Percentiles rank a stretch among this genome's conserved stretches.
Evolutionary conservation across 2,888 invertebrate species (phyloP).

Genomic region (Leucophenga montana): DNA sequence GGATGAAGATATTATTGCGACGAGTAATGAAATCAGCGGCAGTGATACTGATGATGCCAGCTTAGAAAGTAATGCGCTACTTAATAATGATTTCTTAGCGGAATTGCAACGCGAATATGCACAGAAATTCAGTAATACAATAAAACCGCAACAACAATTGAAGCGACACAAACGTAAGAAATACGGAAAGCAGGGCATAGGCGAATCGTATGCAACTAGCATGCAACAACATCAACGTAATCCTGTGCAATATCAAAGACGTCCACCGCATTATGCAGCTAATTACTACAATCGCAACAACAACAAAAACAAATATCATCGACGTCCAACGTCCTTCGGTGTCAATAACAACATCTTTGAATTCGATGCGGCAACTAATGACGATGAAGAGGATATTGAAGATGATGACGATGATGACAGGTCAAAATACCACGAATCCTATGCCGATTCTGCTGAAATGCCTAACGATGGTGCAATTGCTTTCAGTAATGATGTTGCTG

Average conservation of each 20-base stretch:
- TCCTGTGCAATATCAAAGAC: too few species aligned
- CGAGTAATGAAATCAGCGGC: background rate
- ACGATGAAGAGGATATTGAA: conserved; percentile 10
- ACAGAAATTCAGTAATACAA: conserved; percentile 43
- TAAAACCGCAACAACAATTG: conserved; percentile 18
- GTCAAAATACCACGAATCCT: background rate
- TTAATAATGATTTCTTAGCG: conserved; percentile 61
- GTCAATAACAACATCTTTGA: conserved; percentile 31
- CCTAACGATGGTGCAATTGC: conserved; percentile 23
- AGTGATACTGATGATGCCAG: conserved; percentile 26
- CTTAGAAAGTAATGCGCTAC: conserved; percentile 54
- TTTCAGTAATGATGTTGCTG: conserved; percentile 6
- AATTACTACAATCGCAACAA: conserved; percentile 32
- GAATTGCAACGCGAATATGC: conserved; percentile 62
- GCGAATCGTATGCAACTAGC: conserved; percentile 11
- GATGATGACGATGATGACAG: conserved; percentile 9
- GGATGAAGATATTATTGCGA: conserved; percentile 10
- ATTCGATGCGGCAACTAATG: conserved; percentile 4
- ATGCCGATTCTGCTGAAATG: conserved; percentile 21
- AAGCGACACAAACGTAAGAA: conserved; percentile 51
- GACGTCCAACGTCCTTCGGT: background rate
- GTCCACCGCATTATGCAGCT: conserved; percentile 34
- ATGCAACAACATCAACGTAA: conserved; percentile 15
- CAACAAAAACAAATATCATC: background rate
- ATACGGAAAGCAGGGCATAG: conserved; percentile 22